These are phyloP conservation scores for Diabrotica undecimpunctata DNA, from an alignment of 1,140 invertebrate genomes.

Conservation along the genomic window DNA sequence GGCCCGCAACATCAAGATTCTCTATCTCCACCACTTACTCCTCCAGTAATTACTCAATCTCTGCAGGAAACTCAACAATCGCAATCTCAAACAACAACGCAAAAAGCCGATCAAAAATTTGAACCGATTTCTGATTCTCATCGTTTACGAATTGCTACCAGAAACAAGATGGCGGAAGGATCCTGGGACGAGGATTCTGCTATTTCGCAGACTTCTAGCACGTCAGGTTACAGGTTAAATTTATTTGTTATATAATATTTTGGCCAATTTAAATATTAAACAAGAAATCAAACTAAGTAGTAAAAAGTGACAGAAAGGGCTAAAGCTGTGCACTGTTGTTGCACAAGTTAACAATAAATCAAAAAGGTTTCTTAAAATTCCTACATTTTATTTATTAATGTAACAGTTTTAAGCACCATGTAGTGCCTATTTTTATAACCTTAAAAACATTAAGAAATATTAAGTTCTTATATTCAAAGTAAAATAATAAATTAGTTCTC, in stretches of 20 bases:
- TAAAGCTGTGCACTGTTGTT: too few species aligned
- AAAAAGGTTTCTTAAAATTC: too few species aligned
- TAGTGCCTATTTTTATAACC: too few species aligned
- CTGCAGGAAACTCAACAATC: not conserved
- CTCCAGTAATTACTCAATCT: not conserved
- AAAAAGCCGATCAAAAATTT: constrained; percentile 17
- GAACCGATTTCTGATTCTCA: constrained; percentile 42
- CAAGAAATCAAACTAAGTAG: too few species aligned
- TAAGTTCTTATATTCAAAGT: too few species aligned
- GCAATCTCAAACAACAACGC: constrained; percentile 13
- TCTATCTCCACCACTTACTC: constrained; percentile 9
- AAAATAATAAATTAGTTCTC: too few species aligned
- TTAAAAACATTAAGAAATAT: too few species aligned
- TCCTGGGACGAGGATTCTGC: constrained; percentile 76
- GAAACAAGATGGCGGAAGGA: constrained; percentile 51
- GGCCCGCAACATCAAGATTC: constrained; percentile 17
- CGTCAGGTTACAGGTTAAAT: constrained; percentile 62
- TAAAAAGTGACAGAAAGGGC: too few species aligned
- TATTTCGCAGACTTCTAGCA: constrained; percentile 70
- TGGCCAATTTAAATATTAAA: too few species aligned
- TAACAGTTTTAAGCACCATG: too few species aligned
- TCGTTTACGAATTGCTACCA: constrained; percentile 43
- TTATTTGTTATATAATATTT: constrained; percentile 5
- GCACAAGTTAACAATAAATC: too few species aligned
- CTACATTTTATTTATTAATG: too few species aligned